Evolutionary conservation across 2,888 invertebrate species (phyloP).

Genomic region (Tolmerus cingulatus): DNA sequence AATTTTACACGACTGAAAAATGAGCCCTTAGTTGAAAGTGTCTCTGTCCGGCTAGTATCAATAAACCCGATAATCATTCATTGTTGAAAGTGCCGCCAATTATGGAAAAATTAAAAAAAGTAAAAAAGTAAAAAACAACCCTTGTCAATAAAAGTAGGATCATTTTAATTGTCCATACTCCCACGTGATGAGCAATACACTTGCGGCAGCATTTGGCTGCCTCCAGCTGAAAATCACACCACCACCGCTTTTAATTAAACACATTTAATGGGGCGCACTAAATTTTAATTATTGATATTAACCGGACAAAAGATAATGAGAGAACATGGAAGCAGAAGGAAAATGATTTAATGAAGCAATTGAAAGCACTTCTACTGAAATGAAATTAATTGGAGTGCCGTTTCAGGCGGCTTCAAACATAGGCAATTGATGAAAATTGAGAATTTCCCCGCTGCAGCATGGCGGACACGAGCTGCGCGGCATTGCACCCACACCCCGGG

Average conservation of each 20-base stretch:
- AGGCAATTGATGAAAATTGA: constrained; percentile 13
- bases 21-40: not conserved
- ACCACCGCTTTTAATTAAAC: constrained; percentile 11
- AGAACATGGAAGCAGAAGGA: constrained; percentile 9
- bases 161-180: not conserved
- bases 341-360: constrained; percentile 16
- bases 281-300: constrained; percentile 19
- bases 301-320: constrained; percentile 21
- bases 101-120: not conserved
- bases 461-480: not conserved
- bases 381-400: constrained; percentile 4
- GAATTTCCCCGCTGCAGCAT: not conserved
- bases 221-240: not conserved
- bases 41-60: not conserved
- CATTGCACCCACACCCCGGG: not conserved
- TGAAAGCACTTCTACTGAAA: constrained; percentile 10
- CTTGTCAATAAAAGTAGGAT: not conserved
- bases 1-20: not conserved
- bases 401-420: not conserved
- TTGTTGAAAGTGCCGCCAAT: not conserved
- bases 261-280: constrained; percentile 2
- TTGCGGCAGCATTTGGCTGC: not conserved
- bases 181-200: not conserved
- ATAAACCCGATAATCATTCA: not conserved
- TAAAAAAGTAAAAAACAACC: not conserved